Evolutionary conservation across 92 coral and sea anemone genomes (phyloP).

Genomic region (Zoanthus sansibaricus): DNA sequence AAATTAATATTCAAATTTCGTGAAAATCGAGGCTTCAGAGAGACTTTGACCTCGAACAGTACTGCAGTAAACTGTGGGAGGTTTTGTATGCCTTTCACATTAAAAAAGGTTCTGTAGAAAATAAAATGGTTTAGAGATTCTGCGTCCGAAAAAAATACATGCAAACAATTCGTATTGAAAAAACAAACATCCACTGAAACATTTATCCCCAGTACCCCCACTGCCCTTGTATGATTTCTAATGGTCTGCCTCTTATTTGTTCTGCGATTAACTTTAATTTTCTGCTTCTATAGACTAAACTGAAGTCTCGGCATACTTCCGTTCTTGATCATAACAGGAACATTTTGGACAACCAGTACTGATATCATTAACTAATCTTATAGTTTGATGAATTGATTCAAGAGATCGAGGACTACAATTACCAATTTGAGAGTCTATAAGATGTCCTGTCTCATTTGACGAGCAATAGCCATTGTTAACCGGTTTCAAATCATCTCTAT

Average conservation of each 20-base stretch:
- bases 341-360: not conserved
- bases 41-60: too few relatives aligned
- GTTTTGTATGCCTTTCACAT: too few relatives aligned
- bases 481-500: not conserved
- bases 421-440: not conserved
- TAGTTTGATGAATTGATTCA: not conserved
- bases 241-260: not conserved
- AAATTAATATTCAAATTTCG: too few relatives aligned
- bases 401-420: conserved; percentile 6
- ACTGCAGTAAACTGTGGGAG: too few relatives aligned
- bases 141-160: too few relatives aligned
- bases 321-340: not conserved
- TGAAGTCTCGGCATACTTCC: not conserved
- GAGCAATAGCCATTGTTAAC: not conserved
- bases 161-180: too few relatives aligned
- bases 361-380: not conserved
- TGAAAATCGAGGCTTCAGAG: too few relatives aligned
- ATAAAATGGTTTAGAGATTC: too few relatives aligned
- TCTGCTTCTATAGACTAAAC: not conserved
- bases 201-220: not conserved
- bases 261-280: not conserved
- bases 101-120: too few relatives aligned
- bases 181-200: too few relatives aligned
- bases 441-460: not conserved
- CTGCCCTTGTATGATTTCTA: not conserved